Conservation (phyloP, 2,797 vertebrate genomes). For the Erpetoichthys calabaricus region DNA sequence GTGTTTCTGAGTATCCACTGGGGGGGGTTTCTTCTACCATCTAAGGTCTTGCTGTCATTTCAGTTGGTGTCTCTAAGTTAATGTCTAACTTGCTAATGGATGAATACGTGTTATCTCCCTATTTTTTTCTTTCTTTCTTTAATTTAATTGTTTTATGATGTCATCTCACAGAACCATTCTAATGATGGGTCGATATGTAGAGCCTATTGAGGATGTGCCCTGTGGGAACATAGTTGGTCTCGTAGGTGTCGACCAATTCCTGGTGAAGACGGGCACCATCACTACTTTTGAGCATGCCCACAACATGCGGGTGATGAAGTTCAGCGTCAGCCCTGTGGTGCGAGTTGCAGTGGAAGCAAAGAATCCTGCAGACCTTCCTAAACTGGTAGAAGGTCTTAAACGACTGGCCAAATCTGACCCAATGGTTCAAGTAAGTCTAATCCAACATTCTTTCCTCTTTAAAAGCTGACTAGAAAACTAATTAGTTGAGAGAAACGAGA, state of each 20-base stretch:
- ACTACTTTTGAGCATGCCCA: slow-evolving; percentile 28
- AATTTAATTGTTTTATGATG: too few relatives aligned
- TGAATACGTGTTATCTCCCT: too few relatives aligned
- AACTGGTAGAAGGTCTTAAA: slow-evolving; percentile 34
- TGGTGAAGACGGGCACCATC: slow-evolving; percentile 28
- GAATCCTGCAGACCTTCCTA: slow-evolving; percentile 30
- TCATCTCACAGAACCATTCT: slow-evolving; percentile 25
- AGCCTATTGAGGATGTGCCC: slow-evolving; percentile 33
- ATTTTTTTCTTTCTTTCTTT: too few relatives aligned
- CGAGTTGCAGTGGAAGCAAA: slow-evolving; percentile 30
- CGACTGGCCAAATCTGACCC: slow-evolving; percentile 31
- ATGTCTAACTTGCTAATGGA: too few relatives aligned
- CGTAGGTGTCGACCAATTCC: slow-evolving; percentile 30
- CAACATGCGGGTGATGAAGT: slow-evolving; percentile 33
- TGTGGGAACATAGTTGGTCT: slow-evolving; percentile 33
- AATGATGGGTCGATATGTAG: slow-evolving; percentile 34
- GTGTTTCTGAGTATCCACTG: too few relatives aligned
- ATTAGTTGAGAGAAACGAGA: too few relatives aligned
- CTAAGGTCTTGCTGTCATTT: too few relatives aligned
- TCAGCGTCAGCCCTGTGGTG: slow-evolving; percentile 30
- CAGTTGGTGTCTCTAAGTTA: too few relatives aligned
- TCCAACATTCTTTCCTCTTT: too few relatives aligned
- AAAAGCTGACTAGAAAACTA: too few relatives aligned
- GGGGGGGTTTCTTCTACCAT: too few relatives aligned
- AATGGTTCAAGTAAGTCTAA: slow-evolving; percentile 28